Base-by-base conservation (phyloP, 2,888 invertebrate species). In the Dendrolimus pini region DNA sequence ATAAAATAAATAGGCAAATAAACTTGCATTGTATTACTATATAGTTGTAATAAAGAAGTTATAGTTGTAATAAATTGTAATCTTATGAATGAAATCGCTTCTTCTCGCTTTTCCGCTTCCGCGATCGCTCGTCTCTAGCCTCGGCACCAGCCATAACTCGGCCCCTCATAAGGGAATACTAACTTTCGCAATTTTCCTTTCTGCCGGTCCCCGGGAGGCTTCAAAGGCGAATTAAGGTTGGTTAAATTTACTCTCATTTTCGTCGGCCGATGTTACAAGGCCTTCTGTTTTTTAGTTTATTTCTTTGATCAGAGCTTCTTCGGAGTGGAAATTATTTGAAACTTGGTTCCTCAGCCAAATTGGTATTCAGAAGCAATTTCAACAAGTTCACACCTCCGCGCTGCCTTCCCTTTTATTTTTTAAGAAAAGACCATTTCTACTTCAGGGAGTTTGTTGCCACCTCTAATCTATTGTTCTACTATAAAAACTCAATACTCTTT, bases 171-270 rank as follows among this genome's bases (percentile, higher is more conserved):
- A 84, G 85, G 83, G 82, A 80, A 75, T 78, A 82, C 80, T 85
- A 89, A 89, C 88, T 89, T 89, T 88, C 74, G 84, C 82, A 88
- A 89, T 89, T 89, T 89, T 84, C 87, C 82, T 82, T 85, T 74
- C 77, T 77, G 75, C 69, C 69, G 71, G 71, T 72, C 79, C 80
- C 85, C 83, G 69, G 64, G 64, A 68, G 79, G 75, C 78, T 80
- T 87, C 87, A 88, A 89, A 89, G 85, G 84, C 75, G 84, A 87
- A 89, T 89, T 87, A 87, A 83, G 80, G 82, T 81, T 85, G 86
- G 85, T 86, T 85, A 86, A 89, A 89, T 89, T 88, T 84, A 82
- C 85, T 85, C 84, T 82, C 82, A 80, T 83, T 88, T 83, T 82
- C 82, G 74, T 78, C 72, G 71, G 71, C 62, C 67, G 67, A 62